Base-by-base conservation (phyloP, 2,888 invertebrate genomes). In the Ferrisia virgata region DNA sequence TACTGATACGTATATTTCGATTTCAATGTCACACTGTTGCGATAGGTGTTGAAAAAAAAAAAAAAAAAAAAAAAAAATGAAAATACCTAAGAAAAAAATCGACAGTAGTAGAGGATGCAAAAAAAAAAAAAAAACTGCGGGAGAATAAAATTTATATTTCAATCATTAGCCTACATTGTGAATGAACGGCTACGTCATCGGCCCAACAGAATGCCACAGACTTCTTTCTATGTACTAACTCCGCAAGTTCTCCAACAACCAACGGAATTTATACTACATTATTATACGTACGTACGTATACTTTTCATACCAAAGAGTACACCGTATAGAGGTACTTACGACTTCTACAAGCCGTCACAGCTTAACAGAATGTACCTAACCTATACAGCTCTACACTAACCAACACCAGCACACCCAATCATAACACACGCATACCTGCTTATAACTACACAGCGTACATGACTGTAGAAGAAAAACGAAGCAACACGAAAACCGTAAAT, bases 81-180 rank as follows among this genome's bases (percentile, higher is more conserved):
- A 43, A 1, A 43, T 1, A 43, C 43, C 15, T 13, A 43, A 43
- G 43, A 13, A 13, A 9, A 9, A 9, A 9, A 43, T 43, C 43
- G 3, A 43, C 36, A 8, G 36, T 15, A 36, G 4, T 36, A 36
- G 36, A 36, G 36, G 8, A 36, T 36, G 8, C 2, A 43, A 43
- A 43, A 13, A 43, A 3, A 43, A 11, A 43, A 11, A 43, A 15
- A 13, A 25, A 72, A 33, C n/a, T 25, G 72, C 72, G 33, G 11
- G 33, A 72, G 36, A 33, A 72, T 33, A 33, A 72, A 72, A 72
- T 72, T 72, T 36, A 72, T 72, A 72, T 72, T 72, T 72, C 72
- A 72, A 72, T 72, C 33, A 72, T 72, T 72, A 72, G 72, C 69
- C 69, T 69, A 69, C 69, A 69, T 69, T 69, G 69, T 69, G 69